Evolutionary conservation across 2,797 vertebrate genomes (phyloP).

Genomic region (Lepus townsendii): DNA sequence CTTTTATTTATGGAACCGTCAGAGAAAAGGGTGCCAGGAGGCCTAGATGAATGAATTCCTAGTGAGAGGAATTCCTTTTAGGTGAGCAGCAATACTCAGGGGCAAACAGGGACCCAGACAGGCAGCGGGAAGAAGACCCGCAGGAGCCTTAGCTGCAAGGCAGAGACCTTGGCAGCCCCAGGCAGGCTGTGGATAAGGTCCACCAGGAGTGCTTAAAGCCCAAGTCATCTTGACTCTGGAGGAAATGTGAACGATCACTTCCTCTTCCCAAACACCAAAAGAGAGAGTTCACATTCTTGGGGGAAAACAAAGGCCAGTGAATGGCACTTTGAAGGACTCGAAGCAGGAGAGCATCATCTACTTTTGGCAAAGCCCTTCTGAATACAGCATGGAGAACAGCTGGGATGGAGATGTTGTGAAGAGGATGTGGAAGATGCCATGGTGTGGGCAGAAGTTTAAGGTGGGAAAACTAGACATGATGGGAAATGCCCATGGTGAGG

Average conservation of each 20-base stretch:
- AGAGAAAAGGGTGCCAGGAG: not conserved
- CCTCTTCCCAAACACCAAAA: not conserved
- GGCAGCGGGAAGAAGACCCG: not conserved
- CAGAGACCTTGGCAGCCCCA: not conserved
- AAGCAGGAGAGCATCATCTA: not conserved
- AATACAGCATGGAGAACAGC: not conserved
- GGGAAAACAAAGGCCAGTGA: not conserved
- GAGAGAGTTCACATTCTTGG: not conserved
- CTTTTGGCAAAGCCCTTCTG: not conserved
- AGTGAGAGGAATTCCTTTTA: not conserved
- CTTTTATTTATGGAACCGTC: not conserved
- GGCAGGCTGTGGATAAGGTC: not conserved
- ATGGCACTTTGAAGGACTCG: not conserved
- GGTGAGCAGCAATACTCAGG: not conserved
- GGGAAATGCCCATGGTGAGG: not conserved
- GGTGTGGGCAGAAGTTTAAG: not conserved
- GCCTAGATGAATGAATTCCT: not conserved
- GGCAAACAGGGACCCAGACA: not conserved
- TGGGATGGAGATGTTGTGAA: not conserved
- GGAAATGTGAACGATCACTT: not conserved
- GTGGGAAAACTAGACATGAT: not conserved
- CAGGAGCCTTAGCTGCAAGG: not conserved
- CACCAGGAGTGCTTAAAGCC: not conserved
- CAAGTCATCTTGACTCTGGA: not conserved
- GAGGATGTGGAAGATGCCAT: not conserved